A percentile compares a stretch with the other conserved stretches of the same genome.
phyloP scores from a whole-genome alignment of 2,113 vertebrate genomes.

The Anser brachyrhynchus region DNA sequence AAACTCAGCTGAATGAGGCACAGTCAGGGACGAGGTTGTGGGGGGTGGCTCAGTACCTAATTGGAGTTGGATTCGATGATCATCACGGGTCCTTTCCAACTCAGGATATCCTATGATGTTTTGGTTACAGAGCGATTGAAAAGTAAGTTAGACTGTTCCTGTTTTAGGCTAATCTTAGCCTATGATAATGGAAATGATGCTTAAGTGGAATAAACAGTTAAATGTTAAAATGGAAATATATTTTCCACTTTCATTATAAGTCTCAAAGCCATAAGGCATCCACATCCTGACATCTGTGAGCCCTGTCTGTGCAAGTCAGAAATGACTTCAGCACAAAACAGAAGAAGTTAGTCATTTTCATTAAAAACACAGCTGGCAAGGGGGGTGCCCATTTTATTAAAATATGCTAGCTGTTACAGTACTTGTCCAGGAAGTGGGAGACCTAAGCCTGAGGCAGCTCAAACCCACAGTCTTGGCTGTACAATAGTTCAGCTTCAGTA shows the following conservation, averaged over 20 bases:
- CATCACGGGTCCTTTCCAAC: not conserved
- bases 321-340: not conserved
- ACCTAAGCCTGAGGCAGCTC: slow-evolving; percentile 4
- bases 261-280: not conserved
- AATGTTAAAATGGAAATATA: slow-evolving; percentile 15
- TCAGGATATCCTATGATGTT: not conserved
- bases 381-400: not conserved
- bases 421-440: slow-evolving; percentile 33
- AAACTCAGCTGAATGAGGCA: not conserved
- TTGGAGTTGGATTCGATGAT: not conserved
- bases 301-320: not conserved
- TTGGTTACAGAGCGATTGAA: not conserved
- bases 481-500: not conserved
- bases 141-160: not conserved
- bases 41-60: not conserved
- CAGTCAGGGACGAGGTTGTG: not conserved
- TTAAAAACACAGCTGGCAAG: slow-evolving; percentile 23
- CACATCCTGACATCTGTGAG: not conserved
- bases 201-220: slow-evolving; percentile 3
- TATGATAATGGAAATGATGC: not conserved
- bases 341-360: slow-evolving; percentile 22
- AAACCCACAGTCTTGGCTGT: not conserved
- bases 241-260: slow-evolving; percentile 37
- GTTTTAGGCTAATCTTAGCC: not conserved
- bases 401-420: not conserved